Base-by-base conservation (phyloP, 2,888 invertebrate genomes). In the Ellobium chinense region DNA sequence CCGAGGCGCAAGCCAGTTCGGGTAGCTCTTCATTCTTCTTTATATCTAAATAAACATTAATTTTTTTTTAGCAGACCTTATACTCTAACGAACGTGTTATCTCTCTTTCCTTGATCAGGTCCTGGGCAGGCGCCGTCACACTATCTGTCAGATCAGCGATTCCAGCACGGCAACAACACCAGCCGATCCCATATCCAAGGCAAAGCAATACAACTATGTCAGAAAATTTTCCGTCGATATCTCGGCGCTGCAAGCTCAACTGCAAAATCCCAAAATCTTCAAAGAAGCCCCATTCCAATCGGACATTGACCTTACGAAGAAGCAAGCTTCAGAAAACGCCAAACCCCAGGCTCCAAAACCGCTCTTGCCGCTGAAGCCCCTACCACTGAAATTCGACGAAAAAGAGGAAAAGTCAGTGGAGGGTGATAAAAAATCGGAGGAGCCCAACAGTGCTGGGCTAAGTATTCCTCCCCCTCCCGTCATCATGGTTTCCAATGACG, bases 191-290 rank as follows among this genome's bases (percentile, higher is more conserved):
- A 62, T 73, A 36, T 24, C 76, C 36, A 88, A 87, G 66, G 89
- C 89, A 1, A 88, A 89, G 79, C 87, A 89, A 36, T 92, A 92
- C 85, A 90, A 89, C 73, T 92, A 92, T 86, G 90, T 92, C 1
- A 85, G 92, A 36, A 92, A 92, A 83, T 92, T 92, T 86, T 92
- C 92, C 34, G 92, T 92, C 5, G 92, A 92, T 82, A 90, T 92
- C 75, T 87, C 88, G 63, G 92, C 92, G 4, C 84, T 92, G 54
- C 91, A 91, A 84, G 89, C 91, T 36, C 92, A 92, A 81, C 84
- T 92, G 66, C 91, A 92, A 82, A 92, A 92, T 84, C 92, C 92
- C 1, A 91, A 91, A 84, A 83, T 87, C 21, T 89, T 89, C 82
- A 86, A 85, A 36, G 88, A 86, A 21, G 83, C 82, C 78, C 89